phyloP scores from a whole-genome alignment of 1,140 invertebrate genomes.

The Sesamia nonagrioides region DNA sequence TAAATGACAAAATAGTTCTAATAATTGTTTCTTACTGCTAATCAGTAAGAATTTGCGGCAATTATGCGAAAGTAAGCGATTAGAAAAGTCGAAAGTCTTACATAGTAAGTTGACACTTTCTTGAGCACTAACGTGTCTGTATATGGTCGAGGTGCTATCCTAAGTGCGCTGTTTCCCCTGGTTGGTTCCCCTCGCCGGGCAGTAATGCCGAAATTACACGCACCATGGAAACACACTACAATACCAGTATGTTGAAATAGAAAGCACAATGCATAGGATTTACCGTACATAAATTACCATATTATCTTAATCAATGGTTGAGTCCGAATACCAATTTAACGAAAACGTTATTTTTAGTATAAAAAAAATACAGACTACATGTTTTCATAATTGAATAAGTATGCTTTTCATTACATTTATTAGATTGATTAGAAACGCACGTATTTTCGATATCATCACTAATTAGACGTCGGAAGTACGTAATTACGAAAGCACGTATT shows the following conservation, averaged over 20 bases:
- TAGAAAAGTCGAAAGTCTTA: slow-evolving; percentile 37
- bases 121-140: background rate
- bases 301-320: background rate
- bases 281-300: slow-evolving; percentile 14
- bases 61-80: slow-evolving; percentile 27
- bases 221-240: slow-evolving; percentile 57
- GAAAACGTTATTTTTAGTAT: too few relatives aligned
- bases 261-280: background rate
- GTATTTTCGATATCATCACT: too few relatives aligned
- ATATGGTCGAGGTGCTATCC: slow-evolving; percentile 34
- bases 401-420: too few relatives aligned
- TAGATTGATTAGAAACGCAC: too few relatives aligned
- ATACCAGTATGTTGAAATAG: slow-evolving; percentile 52
- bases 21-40: background rate
- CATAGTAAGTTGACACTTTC: slow-evolving; percentile 45
- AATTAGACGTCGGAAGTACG: too few relatives aligned
- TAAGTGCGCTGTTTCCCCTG: slow-evolving; percentile 7
- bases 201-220: slow-evolving; percentile 68
- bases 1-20: too few relatives aligned
- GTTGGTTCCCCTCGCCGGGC: background rate
- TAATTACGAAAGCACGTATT: too few relatives aligned
- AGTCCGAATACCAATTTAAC: too few relatives aligned
- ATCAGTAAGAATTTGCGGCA: background rate
- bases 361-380: too few relatives aligned
- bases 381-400: too few relatives aligned